These are phyloP conservation scores for Caenorhabditis angaria DNA, from an alignment of 2,888 invertebrate species.

Conservation along the genomic window DNA sequence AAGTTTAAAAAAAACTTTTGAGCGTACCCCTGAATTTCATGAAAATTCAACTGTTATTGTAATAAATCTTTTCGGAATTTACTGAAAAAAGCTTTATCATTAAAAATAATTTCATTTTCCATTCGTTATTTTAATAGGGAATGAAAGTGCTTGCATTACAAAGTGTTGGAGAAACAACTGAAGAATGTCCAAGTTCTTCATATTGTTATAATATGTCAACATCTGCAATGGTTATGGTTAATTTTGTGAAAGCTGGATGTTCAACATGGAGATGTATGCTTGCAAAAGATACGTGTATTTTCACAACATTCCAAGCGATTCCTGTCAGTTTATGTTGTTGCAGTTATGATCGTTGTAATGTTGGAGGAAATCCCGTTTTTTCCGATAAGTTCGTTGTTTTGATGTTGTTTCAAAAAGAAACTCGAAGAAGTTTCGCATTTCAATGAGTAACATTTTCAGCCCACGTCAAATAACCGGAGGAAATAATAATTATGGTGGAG, in stretches of 20 bases:
- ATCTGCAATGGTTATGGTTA: slow-evolving; percentile 51
- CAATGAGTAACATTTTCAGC: slow-evolving; percentile 8
- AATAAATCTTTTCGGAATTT: no score
- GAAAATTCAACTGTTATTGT: no score
- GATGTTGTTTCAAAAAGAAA: slow-evolving; percentile 3
- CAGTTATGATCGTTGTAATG: slow-evolving; percentile 62
- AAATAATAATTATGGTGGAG: slow-evolving; percentile 7
- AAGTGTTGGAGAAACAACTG: slow-evolving; percentile 50
- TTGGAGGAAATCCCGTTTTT: slow-evolving; percentile 50
- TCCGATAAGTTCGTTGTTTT: slow-evolving; percentile 34
- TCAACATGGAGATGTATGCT: slow-evolving; percentile 65
- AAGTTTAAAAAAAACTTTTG: no score
- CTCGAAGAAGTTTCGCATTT: background rate
- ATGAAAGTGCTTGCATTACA: slow-evolving; percentile 54
- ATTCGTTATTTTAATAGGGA: slow-evolving; percentile 34
- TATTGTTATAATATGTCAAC: slow-evolving; percentile 61
- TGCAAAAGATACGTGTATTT: slow-evolving; percentile 63
- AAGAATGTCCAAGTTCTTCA: slow-evolving; percentile 49
- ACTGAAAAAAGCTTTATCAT: no score
- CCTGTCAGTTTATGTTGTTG: slow-evolving; percentile 67
- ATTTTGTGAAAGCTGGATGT: slow-evolving; percentile 66
- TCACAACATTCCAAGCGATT: slow-evolving; percentile 64
- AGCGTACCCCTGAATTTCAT: no score
- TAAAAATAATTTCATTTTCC: no score
- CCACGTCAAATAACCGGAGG: slow-evolving; percentile 17